Conservation (phyloP, 2,113 vertebrate genomes). For the Halcyon malimbica region DNA sequence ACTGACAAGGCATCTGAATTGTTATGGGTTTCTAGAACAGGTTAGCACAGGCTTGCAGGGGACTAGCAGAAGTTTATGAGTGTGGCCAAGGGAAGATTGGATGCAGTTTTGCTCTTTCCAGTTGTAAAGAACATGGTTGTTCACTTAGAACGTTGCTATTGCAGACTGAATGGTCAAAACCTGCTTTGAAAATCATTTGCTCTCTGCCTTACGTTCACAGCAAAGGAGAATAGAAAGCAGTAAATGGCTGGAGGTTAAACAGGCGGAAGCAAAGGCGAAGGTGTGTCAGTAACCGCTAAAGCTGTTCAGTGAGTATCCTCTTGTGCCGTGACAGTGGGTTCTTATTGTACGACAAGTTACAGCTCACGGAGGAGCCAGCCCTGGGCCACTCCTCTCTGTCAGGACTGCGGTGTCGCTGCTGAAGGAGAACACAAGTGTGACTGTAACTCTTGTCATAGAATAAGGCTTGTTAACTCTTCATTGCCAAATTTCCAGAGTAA, state of each 20-base stretch:
- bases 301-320: conserved; percentile 46
- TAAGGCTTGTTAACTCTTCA: conserved; percentile 72
- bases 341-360: conserved; percentile 9
- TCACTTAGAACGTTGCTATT: conserved; percentile 23
- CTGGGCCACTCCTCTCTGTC: background rate
- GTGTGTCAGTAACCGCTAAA: conserved; percentile 49
- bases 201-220: conserved; percentile 54
- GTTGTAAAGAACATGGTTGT: conserved; percentile 44
- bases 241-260: conserved; percentile 27
- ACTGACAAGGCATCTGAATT: conserved; percentile 35
- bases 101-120: conserved; percentile 57
- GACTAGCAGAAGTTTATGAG: conserved; percentile 66
- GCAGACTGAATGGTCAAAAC: conserved; percentile 54
- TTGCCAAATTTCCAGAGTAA: conserved; percentile 76
- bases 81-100: conserved; percentile 58
- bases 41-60: conserved; percentile 73
- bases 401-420: background rate
- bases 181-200: conserved; percentile 60
- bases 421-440: background rate
- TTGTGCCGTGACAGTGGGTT: background rate
- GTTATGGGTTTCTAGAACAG: conserved; percentile 38
- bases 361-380: background rate
- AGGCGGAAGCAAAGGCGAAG: conserved; percentile 40
- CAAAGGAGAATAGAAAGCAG: conserved; percentile 55
- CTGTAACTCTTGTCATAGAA: conserved; percentile 65